A percentile compares a stretch with the other conserved stretches of the same genome.
These are phyloP conservation scores for Drosophila mercatorum DNA, from an alignment of 2,888 invertebrate genomes.

Conservation along the genomic window DNA sequence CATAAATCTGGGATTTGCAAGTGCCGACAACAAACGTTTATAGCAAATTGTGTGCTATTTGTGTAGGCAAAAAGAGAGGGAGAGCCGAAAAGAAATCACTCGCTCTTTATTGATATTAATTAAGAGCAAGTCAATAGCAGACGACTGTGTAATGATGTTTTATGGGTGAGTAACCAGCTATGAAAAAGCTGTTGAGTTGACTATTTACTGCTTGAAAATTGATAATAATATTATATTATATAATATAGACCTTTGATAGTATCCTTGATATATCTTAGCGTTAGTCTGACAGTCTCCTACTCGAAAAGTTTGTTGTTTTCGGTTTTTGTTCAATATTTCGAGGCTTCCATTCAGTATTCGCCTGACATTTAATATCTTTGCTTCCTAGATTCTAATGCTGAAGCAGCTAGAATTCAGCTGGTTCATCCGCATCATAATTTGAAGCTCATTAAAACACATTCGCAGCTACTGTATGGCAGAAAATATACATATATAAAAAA, in stretches of 20 bases:
- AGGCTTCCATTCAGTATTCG: not conserved
- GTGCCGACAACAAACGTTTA: constrained; percentile 2
- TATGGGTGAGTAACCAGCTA: not conserved
- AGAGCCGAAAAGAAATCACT: not conserved
- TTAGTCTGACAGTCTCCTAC: too few relatives aligned
- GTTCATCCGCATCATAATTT: constrained; percentile 56
- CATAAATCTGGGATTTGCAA: constrained; percentile 7
- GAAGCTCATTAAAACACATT: constrained; percentile 77
- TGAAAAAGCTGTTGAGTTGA: not conserved
- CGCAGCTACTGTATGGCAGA: constrained; percentile 44
- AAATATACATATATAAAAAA: constrained; percentile 17
- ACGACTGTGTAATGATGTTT: not conserved
- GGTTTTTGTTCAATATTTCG: not conserved
- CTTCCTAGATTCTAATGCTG: not conserved
- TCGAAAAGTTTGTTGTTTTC: not conserved
- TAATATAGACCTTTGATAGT: too few relatives aligned
- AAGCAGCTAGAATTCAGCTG: constrained; percentile 2
- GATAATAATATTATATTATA: too few relatives aligned
- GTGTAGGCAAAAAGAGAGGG: not conserved
- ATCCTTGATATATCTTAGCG: not conserved
- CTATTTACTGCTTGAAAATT: too few relatives aligned
- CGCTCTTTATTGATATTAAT: not conserved
- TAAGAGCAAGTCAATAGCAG: not conserved
- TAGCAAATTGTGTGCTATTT: constrained; percentile 11
- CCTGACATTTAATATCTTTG: not conserved